Evolutionary conservation across 2,113 vertebrate genomes (phyloP).

Genomic region (Lepus timidus): DNA sequence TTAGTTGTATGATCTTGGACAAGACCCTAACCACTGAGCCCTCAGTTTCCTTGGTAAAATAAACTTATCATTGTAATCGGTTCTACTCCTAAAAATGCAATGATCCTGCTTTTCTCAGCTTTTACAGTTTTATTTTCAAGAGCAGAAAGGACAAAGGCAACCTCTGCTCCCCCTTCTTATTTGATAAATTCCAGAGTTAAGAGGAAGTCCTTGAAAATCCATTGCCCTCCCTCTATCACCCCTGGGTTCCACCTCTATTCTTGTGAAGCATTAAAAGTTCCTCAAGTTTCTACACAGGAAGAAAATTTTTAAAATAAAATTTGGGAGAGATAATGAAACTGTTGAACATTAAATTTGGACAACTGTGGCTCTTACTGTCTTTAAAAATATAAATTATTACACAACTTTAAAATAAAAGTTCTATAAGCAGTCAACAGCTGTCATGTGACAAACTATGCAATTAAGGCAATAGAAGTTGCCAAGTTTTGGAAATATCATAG

Average conservation of each 20-base stretch:
- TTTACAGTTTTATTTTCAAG: neutral
- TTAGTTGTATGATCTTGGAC: neutral
- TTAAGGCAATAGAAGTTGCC: neutral
- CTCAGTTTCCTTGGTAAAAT: conserved; percentile 63
- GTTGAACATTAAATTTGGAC: conserved; percentile 39
- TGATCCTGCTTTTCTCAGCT: neutral
- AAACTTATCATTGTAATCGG: neutral
- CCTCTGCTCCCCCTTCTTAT: neutral
- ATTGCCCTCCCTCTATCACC: neutral
- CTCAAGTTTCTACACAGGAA: conserved; percentile 23
- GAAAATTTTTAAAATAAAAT: conserved; percentile 50
- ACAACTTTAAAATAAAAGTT: conserved; percentile 11
- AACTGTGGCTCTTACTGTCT: neutral
- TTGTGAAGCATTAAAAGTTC: neutral
- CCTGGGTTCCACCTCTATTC: neutral
- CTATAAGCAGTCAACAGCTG: neutral
- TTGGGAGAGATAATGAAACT: conserved; percentile 3
- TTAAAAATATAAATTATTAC: conserved; percentile 46
- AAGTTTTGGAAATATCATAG: conserved; percentile 21
- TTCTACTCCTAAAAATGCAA: neutral
- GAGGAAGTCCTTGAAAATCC: neutral
- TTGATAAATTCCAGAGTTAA: conserved; percentile 20
- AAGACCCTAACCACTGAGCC: neutral
- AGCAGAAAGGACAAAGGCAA: neutral
- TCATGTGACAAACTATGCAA: neutral